Conservation (phyloP, 2,888 invertebrate species). For the Hymenopus coronatus region DNA sequence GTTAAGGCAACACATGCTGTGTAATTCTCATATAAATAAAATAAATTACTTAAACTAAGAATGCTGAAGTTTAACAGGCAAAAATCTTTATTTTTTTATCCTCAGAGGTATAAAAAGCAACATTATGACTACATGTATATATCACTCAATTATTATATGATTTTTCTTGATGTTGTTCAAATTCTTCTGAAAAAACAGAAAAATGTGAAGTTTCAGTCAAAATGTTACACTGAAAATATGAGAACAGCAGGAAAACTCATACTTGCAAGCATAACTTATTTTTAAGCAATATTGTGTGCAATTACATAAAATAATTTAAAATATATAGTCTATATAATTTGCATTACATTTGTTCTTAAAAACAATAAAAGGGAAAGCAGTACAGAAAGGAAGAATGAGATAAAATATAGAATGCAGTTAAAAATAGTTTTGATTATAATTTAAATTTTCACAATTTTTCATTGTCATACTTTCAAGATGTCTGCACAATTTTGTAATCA, state of each 20-base stretch:
- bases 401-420: neutral
- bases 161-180: constrained; percentile 17
- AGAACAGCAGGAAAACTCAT: constrained; percentile 19
- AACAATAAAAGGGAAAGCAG: neutral
- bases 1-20: no score
- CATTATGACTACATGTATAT: constrained; percentile 33
- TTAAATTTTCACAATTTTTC: neutral
- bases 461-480: neutral
- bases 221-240: constrained; percentile 8
- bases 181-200: constrained; percentile 19
- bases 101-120: constrained; percentile 35
- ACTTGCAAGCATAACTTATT: neutral
- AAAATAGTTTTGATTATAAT: neutral
- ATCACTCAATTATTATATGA: constrained; percentile 32
- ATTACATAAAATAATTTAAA: neutral
- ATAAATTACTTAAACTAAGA: neutral
- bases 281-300: neutral
- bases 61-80: constrained; percentile 26
- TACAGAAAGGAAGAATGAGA: neutral
- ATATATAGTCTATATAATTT: neutral
- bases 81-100: constrained; percentile 30
- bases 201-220: neutral
- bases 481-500: neutral
- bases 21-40: neutral
- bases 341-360: neutral